phyloP scores from a whole-genome alignment of 2,113 vertebrate genomes.

The Desmodus rotundus region DNA sequence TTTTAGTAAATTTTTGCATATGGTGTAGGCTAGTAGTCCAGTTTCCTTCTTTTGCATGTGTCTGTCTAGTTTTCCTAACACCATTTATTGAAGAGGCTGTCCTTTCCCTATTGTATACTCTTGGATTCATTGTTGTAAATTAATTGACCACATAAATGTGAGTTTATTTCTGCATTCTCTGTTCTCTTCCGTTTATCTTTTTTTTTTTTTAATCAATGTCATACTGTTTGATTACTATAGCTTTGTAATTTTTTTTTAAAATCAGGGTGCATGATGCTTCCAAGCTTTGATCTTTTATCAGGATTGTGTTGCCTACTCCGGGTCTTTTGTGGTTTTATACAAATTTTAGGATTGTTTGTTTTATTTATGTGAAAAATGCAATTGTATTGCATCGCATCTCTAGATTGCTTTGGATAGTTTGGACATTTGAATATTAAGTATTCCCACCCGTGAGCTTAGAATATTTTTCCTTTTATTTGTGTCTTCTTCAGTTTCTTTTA shows the following conservation, averaged over 20 bases:
- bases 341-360: neutral
- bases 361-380: neutral
- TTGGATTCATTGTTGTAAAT: too few relatives aligned
- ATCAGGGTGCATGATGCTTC: too few relatives aligned
- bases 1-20: neutral
- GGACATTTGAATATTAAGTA: neutral
- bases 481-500: neutral
- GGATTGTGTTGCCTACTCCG: too few relatives aligned
- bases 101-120: too few relatives aligned
- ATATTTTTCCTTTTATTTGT: neutral
- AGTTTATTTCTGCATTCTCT: neutral
- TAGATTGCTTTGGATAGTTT: neutral
- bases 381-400: neutral
- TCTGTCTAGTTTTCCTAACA: neutral
- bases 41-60: neutral
- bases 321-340: neutral
- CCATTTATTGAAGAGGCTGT: too few relatives aligned
- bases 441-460: neutral
- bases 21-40: neutral
- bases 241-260: too few relatives aligned
- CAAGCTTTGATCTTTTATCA: too few relatives aligned
- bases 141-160: neutral
- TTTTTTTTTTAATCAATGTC: too few relatives aligned
- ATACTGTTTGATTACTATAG: too few relatives aligned
- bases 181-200: neutral